Evolutionary conservation across 1,140 invertebrate genomes (phyloP).

Genomic region (Scaptodrosophila lebanonensis): DNA sequence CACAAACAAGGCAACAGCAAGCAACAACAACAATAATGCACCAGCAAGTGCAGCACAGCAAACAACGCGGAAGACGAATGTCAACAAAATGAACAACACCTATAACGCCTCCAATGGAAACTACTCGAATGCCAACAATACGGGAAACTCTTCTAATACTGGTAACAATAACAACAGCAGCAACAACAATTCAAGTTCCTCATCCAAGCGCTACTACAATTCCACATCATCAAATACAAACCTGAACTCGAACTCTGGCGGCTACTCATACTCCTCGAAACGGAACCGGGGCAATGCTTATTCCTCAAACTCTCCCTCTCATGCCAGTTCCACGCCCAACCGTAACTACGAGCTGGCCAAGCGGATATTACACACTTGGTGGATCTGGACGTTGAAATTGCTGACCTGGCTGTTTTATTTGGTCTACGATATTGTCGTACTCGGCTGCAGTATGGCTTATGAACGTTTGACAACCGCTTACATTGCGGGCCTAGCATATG

Average conservation of each 20-base stretch:
- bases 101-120: conserved; percentile 31
- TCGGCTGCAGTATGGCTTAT: conserved; percentile 85
- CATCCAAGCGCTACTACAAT: conserved; percentile 67
- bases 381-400: conserved; percentile 82
- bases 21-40: conserved; percentile 12
- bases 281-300: conserved; percentile 50
- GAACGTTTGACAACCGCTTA: conserved; percentile 77
- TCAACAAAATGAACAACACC: conserved; percentile 4
- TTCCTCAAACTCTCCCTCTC: conserved; percentile 57
- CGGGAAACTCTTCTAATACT: conserved; percentile 16
- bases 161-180: conserved; percentile 34
- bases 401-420: conserved; percentile 87
- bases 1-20: no score
- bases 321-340: conserved; percentile 43
- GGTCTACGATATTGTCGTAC: conserved; percentile 86
- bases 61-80: conserved; percentile 38
- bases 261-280: conserved; percentile 70
- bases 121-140: conserved; percentile 38
- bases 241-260: conserved; percentile 49
- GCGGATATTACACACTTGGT: conserved; percentile 79
- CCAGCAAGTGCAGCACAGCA: conserved; percentile 16
- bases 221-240: conserved; percentile 56
- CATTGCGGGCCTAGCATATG: conserved; percentile 46
- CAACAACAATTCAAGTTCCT: conserved; percentile 62
- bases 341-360: conserved; percentile 70